Conservation (phyloP, 2,113 vertebrate species). For the Morphnarchus princeps region DNA sequence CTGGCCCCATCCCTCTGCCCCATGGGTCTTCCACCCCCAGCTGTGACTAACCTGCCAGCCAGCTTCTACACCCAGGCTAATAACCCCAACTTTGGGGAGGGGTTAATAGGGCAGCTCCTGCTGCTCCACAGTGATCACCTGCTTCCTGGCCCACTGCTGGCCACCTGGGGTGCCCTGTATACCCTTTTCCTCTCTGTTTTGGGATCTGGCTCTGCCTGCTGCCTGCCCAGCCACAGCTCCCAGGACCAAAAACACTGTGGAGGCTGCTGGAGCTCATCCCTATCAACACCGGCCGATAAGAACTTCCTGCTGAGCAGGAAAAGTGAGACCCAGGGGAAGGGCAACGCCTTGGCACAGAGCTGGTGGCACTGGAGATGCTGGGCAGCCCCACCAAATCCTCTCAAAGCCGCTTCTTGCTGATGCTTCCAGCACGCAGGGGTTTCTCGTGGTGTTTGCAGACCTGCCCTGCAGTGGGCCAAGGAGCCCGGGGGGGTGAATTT, state of each 20-base stretch:
- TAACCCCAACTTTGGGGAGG: background rate
- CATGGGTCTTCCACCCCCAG: background rate
- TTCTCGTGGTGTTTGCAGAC: rapidly evolving
- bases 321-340: background rate
- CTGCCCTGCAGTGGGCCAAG: rapidly evolving
- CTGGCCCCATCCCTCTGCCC: background rate
- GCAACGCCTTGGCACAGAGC: background rate
- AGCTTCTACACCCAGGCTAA: background rate
- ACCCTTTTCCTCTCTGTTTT: rapidly evolving
- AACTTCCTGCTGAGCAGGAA: constrained; percentile 40
- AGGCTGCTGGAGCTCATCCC: background rate
- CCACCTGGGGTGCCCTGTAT: rapidly evolving
- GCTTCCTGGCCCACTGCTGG: background rate
- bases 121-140: background rate
- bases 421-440: rapidly evolving
- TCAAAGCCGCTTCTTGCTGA: rapidly evolving
- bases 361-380: rapidly evolving
- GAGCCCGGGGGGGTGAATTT: background rate
- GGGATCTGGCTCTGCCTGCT: background rate
- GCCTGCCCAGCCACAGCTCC: background rate
- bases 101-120: background rate
- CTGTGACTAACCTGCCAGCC: background rate
- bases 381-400: background rate
- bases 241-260: background rate
- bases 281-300: background rate